Evolutionary conservation across 2,797 vertebrate species (phyloP), one percentile per base, ranked within the genome.

Genomic region (Myripristis jacobus): DNA sequence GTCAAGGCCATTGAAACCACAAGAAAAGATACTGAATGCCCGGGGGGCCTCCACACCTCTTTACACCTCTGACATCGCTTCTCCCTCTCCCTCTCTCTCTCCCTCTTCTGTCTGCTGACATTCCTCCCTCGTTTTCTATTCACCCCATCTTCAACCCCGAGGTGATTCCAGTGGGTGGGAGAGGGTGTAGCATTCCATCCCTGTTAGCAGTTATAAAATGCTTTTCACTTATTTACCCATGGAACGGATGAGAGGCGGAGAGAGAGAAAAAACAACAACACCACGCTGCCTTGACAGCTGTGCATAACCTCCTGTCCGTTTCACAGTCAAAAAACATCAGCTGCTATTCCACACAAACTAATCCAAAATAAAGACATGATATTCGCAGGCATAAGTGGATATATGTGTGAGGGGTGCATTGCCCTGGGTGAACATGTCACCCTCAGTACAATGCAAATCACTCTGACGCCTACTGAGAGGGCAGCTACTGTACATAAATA

Each of bases 1-100:
- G 79, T 80, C 70, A 80, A 75, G 54, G 66, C 68, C 61, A 16
- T 60, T 48, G 54, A 73, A 75, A 67, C 70, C 75, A 65, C 54
- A 56, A 61, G 58, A 36, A 55, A 54, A 56, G 16, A 57, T 3
- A 36, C 6, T 46, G 21, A 58, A 66, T 9, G 46, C 63, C 51
- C 50, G 27, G 1, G 3, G 36, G 43, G 47, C 36, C 34, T 60
- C 21, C 47, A 51, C 64, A 22, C 53, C 27, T 50, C 63, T 38
- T 46, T 21, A 51, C 24, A 52, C 24, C 29, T 41, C 3, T 13
- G 31, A 36, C 24, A 25, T 16, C 8, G 44, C 27, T 19, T 15
- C 12, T 48, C 22, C 70, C 21, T 18, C 21, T 43, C 29, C 34
- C 6, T 21, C 11, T 31, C 21, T 41, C 38, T 41, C 41, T 54